Percentiles rank a stretch among this genome's conserved stretches.
Conservation (phyloP, 2,888 invertebrate genomes). For the Agrenia bidenticulata region DNA sequence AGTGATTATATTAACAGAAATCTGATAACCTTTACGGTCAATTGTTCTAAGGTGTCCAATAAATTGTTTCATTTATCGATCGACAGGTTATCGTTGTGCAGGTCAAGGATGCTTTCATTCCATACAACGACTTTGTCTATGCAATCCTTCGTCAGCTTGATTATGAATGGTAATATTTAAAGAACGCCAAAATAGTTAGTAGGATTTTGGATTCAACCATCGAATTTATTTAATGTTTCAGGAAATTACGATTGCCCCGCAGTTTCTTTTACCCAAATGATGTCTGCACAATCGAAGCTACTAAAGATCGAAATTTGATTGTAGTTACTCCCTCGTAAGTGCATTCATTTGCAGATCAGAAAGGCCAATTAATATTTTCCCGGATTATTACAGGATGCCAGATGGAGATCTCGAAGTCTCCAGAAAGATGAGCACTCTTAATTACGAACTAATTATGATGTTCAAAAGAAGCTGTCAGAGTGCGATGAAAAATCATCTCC, state of each 20-base stretch:
- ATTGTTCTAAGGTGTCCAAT: too few species aligned
- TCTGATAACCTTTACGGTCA: too few species aligned
- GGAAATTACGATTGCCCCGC: slow-evolving; percentile 43
- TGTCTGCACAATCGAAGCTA: slow-evolving; percentile 38
- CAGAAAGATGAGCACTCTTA: slow-evolving; percentile 38
- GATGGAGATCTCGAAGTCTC: slow-evolving; percentile 48
- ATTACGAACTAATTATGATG: slow-evolving; percentile 45
- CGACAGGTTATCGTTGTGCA: slow-evolving; percentile 45
- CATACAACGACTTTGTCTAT: slow-evolving; percentile 44
- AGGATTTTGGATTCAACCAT: too few species aligned
- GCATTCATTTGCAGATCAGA: not conserved
- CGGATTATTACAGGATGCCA: slow-evolving; percentile 36
- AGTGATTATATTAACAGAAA: slow-evolving; percentile 22
- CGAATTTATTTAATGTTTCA: slow-evolving; percentile 12
- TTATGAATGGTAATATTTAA: slow-evolving; percentile 36
- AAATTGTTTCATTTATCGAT: slow-evolving; percentile 5
- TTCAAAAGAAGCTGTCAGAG: slow-evolving; percentile 43
- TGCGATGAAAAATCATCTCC: slow-evolving; percentile 46
- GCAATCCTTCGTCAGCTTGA: slow-evolving; percentile 44
- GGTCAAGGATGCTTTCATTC: slow-evolving; percentile 38
- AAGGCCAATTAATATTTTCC: too few species aligned
- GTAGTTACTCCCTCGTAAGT: slow-evolving; percentile 47
- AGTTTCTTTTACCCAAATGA: slow-evolving; percentile 49
- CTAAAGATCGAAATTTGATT: slow-evolving; percentile 37
- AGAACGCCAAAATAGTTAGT: not conserved